Evolutionary conservation across 2,888 invertebrate species (phyloP), one percentile per base, ranked within the genome.

Genomic region (Drosophila sordidapex): DNA sequence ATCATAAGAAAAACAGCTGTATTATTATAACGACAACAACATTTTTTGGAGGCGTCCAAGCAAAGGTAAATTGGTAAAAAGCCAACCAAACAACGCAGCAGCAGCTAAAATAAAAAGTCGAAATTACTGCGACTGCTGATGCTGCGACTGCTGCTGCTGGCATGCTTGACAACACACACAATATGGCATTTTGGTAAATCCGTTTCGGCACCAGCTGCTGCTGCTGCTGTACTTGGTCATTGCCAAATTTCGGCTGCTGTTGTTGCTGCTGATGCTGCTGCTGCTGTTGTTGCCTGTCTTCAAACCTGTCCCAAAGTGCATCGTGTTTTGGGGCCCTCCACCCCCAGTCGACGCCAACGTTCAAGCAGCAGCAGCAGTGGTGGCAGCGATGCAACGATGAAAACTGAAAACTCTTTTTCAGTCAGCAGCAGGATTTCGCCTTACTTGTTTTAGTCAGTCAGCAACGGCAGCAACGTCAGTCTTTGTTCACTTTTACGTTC

Each of bases 271-370:
- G 69, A 35, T 64, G 68, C 53, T 62, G 64, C 27, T 57, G 64
- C 69, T 66, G 59, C 18, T 36, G 61, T 53, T 59, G 73, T 60
- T 60, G 75, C 52, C 51, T 56, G 69, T 70, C 67, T 78, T 74
- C 70, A 88, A 87, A 90, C 87, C 87, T 87, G 90, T 89, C 90
- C 83, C 82, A 85, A 84, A 85, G 82, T 82, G 85, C 90, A 90
- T 90, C 90, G 87, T 85, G 90, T 90, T 80, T 81, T 71, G 75
- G 71, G 75, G 68, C 79, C 81, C 79, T 67, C 64, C 83, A 63
- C 80, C 82, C 76, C 64, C 80, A 70, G 61, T 54, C 85, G 69
- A 63, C 72, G 58, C 51, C 70, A 59, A 65, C 81, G 59, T 65
- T 70, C 36, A 52, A 54, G 25, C 25, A 54, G 21, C 25, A 21